phyloP scores from a whole-genome alignment of 92 coral and sea anemone genomes.

The Anthopleura xanthogrammica region DNA sequence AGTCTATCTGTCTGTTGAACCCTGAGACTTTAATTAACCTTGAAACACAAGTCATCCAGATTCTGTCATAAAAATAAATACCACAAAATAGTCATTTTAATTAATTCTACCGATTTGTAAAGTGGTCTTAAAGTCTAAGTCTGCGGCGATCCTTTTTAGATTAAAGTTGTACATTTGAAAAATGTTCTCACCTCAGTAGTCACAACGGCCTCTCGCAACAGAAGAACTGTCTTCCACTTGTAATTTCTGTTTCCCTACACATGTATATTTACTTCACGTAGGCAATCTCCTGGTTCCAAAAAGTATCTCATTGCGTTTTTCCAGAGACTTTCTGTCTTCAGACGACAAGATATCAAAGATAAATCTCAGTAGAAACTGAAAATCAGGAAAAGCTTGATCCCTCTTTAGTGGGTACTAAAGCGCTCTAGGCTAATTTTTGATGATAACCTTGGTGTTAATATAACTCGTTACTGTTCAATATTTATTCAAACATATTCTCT shows the following conservation, averaged over 20 bases:
- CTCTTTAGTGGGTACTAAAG: neutral
- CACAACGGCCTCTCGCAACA: neutral
- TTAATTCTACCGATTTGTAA: neutral
- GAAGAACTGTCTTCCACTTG: neutral
- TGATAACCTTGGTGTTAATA: slow-evolving; percentile 17
- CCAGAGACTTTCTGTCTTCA: neutral
- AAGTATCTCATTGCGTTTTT: neutral
- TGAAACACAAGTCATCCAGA: neutral
- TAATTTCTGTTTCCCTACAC: neutral
- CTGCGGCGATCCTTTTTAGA: slow-evolving; percentile 9
- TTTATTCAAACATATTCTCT: slow-evolving; percentile 2
- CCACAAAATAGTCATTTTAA: neutral
- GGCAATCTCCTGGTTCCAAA: neutral
- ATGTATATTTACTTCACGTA: neutral
- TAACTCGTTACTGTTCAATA: slow-evolving; percentile 12
- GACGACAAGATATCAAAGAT: neutral
- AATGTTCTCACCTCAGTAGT: neutral
- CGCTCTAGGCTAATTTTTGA: slow-evolving; percentile 11
- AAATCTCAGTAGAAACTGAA: neutral
- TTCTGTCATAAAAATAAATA: slow-evolving; percentile 5
- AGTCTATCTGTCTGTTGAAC: neutral
- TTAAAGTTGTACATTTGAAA: neutral
- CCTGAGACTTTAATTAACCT: slow-evolving; percentile 3
- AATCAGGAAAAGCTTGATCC: neutral
- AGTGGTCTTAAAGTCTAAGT: neutral